These are phyloP conservation scores for Ormyrus thymus DNA, from an alignment of 2,888 invertebrate genomes.

Conservation along the genomic window DNA sequence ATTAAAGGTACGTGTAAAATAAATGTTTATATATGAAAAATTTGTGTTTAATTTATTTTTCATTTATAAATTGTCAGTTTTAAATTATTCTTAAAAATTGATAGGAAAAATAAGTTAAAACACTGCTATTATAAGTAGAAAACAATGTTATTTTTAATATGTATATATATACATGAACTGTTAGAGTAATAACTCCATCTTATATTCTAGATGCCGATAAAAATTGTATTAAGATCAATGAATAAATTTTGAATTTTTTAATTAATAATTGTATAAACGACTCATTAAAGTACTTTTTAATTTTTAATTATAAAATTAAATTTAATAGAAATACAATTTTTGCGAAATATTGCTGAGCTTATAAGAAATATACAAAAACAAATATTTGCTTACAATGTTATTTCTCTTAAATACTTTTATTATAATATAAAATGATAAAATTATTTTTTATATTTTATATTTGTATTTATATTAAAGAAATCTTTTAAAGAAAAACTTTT, in stretches of 20 bases:
- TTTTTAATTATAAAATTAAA: slow-evolving; percentile 36
- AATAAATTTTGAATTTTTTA: slow-evolving; percentile 33
- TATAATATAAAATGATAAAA: slow-evolving; percentile 17
- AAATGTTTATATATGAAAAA: slow-evolving; percentile 62
- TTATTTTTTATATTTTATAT: slow-evolving; percentile 2
- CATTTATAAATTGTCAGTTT: too few species aligned
- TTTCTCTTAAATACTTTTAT: not conserved
- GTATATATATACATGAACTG: slow-evolving; percentile 63
- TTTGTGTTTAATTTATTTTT: not conserved
- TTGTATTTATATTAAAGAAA: not conserved
- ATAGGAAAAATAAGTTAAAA: slow-evolving; percentile 47
- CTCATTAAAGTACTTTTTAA: not conserved
- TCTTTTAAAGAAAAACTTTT: too few species aligned
- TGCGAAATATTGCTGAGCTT: slow-evolving; percentile 34
- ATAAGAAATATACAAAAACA: slow-evolving; percentile 31
- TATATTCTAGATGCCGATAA: slow-evolving; percentile 42
- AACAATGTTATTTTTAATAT: slow-evolving; percentile 62
- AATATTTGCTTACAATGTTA: slow-evolving; percentile 3
- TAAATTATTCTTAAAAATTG: too few species aligned
- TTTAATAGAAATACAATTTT: slow-evolving; percentile 31
- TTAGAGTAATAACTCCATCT: slow-evolving; percentile 44
- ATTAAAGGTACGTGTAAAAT: slow-evolving; percentile 61
- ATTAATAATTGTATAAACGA: slow-evolving; percentile 13
- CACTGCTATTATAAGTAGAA: slow-evolving; percentile 62
- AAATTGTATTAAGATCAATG: slow-evolving; percentile 28